These are phyloP conservation scores for Protosalanx chinensis DNA, from an alignment of 2,797 vertebrate species.

Conservation along the genomic window DNA sequence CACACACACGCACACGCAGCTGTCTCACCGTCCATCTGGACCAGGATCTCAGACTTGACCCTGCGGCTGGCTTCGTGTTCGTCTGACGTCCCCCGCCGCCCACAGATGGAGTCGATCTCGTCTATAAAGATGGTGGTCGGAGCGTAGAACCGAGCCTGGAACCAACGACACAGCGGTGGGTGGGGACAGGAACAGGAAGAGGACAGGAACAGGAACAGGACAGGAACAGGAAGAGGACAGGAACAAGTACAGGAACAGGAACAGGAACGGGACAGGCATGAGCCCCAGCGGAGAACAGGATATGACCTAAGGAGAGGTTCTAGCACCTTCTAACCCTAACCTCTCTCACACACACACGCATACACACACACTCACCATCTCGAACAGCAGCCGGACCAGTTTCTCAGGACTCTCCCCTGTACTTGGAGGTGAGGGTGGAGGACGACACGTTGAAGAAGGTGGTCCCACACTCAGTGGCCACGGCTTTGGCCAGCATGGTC, in stretches of 20 bases:
- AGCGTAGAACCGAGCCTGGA: constrained; percentile 92
- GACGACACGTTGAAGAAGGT: constrained; percentile 98
- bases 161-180: not conserved
- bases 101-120: constrained; percentile 96
- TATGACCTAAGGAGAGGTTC: too few relatives aligned
- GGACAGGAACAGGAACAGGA: not conserved
- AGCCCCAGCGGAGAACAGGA: too few relatives aligned
- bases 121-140: constrained; percentile 98
- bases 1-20: not conserved
- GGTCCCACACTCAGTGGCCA: constrained; percentile 96
- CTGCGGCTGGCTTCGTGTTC: constrained; percentile 96
- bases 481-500: constrained; percentile 98
- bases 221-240: too few relatives aligned
- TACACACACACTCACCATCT: constrained; percentile 84
- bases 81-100: constrained; percentile 90
- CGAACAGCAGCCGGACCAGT: constrained; percentile 93
- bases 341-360: constrained; percentile 3
- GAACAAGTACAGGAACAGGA: too few relatives aligned
- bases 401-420: constrained; percentile 98
- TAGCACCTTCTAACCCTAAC: not conserved
- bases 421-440: constrained; percentile 94
- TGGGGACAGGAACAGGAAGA: not conserved
- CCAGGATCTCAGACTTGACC: constrained; percentile 94
- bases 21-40: constrained; percentile 97
- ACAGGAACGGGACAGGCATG: too few relatives aligned